Evolutionary conservation across 2,888 invertebrate genomes (phyloP), one percentile per base, ranked within the genome.

Genomic region (Hirtodrosophila cameraria): DNA sequence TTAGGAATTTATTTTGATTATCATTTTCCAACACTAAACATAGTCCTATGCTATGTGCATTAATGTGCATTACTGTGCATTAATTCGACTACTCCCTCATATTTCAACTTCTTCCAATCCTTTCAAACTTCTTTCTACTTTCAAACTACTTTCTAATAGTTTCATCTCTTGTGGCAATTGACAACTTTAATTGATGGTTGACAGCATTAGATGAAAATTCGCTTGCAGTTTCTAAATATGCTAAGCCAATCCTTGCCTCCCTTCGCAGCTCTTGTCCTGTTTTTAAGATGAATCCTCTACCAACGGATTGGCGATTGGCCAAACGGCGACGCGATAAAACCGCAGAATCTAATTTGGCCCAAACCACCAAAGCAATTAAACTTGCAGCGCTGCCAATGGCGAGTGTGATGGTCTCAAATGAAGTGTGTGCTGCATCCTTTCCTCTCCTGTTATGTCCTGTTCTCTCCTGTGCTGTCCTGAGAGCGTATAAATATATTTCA

Each of bases 321-420:
- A 50, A 64, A 67, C 58, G 70, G 83, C 71, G 79, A 82, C 62
- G 75, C 83, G 86, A 82, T 68, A 75, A 75, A 86, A 70, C 82
- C 82, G 61, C 82, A 75, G 72, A 86, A 84, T 82, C 82, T 82
- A 82, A 82, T 82, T 82, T 82, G 77, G 71, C 67, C 64, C 88
- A 87, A 83, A 87, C 86, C 85, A 65, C 88, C 73, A 78, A 85
- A 86, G 85, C 86, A 85, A 85, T 85, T 85, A 87, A 85, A 85
- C 81, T 87, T 86, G 84, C 86, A 83, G 71, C 72, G 57, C 64
- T 58, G 65, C 58, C 41, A 62, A 52, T 65, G 67, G 61, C 65
- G 63, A 16, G 55, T 71, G 60, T 50, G 60, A 75, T 49, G 41
- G 53, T 46, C 36, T 45, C 60, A 42, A 67, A 59, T 52, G 48